Base-by-base conservation (phyloP, 1,140 invertebrate species). In the Thereuonema tuberculata region DNA sequence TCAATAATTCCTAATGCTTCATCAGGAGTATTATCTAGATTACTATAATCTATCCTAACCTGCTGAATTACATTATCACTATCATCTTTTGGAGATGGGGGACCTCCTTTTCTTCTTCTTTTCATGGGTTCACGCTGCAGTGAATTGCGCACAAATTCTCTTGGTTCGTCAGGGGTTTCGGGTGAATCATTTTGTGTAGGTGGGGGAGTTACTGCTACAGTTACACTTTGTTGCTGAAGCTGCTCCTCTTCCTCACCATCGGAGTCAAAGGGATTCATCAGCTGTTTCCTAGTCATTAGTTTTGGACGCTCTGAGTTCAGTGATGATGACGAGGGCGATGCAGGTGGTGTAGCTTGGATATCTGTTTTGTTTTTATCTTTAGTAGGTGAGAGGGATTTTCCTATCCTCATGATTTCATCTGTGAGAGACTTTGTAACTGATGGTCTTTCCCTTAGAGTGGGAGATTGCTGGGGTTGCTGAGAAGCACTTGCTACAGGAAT, bases 201-300 rank as follows among this genome's bases (percentile, higher is more conserved):
- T 9, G 37, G 50, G 50, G 52, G 23, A 5, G 20, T 57, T 37
- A 49, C 28, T 61, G 47, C 27, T 56, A 55, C 20, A 17, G 65
- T 63, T 27, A 48, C 23, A 9, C 58, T 61, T 25, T 27, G n/a
- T 49, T 57, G 55, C 63, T 50, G 62, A 60, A 62, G 53, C 61
- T 56, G 60, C 62, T 63, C 69, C 15, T 88, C 85, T 56, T 90
- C 87, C 66, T 93, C 89, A 28, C 91, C 88, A 70, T 93, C 88
- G 52, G 87, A 91, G 50, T 88, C 90, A 75, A 93, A 92, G 1
- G 90, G 89, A 78, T 93, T 90, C 17, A 84, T 84, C 58, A 89
- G 77, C 74, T 93, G 87, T 58, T 88, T 83, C 62, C 87, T 79
- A 1, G 88, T 90, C 88, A 92, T 91, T 65, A 92, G 73, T 65